Evolutionary conservation across 2,888 invertebrate genomes (phyloP).

Genomic region (Diarsia brunnea): DNA sequence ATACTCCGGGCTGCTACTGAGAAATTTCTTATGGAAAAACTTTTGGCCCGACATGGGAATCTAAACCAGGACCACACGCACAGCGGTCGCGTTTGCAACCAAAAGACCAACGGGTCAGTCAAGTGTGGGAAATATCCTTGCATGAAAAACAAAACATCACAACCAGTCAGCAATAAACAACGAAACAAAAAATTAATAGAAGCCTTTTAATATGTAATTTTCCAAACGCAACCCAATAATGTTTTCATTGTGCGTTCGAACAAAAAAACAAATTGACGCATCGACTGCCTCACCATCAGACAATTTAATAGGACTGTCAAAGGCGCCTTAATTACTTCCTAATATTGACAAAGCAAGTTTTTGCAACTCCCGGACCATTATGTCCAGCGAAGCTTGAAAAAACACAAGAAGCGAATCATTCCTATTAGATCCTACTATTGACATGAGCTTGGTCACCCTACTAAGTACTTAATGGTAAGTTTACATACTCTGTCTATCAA

Average conservation of each 20-base stretch:
- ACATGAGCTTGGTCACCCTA: constrained; percentile 12
- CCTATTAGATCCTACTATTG: constrained; percentile 42
- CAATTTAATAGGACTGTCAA: constrained; percentile 83
- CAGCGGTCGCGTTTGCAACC: no score
- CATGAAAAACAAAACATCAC: neutral
- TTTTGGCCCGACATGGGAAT: no score
- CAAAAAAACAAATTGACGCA: constrained; percentile 70
- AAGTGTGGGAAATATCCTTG: neutral
- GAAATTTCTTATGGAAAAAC: no score
- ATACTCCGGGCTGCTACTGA: no score
- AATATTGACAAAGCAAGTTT: constrained; percentile 85
- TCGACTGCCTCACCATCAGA: constrained; percentile 73
- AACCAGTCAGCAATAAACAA: neutral
- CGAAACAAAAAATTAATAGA: constrained; percentile 29
- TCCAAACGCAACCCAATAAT: constrained; percentile 37
- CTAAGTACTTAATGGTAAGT: constrained; percentile 31
- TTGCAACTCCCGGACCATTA: constrained; percentile 77
- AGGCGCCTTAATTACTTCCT: constrained; percentile 87
- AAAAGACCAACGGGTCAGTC: no score
- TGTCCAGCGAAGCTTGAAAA: constrained; percentile 69
- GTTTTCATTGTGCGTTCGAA: constrained; percentile 41
- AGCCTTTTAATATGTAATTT: constrained; percentile 36
- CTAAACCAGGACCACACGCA: no score
- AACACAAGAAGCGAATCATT: constrained; percentile 51
- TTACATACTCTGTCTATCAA: constrained; percentile 45